Evolutionary conservation across 2,113 vertebrate species (phyloP), one percentile per base, ranked within the genome.

Genomic region (Tragelaphus imberbis): DNA sequence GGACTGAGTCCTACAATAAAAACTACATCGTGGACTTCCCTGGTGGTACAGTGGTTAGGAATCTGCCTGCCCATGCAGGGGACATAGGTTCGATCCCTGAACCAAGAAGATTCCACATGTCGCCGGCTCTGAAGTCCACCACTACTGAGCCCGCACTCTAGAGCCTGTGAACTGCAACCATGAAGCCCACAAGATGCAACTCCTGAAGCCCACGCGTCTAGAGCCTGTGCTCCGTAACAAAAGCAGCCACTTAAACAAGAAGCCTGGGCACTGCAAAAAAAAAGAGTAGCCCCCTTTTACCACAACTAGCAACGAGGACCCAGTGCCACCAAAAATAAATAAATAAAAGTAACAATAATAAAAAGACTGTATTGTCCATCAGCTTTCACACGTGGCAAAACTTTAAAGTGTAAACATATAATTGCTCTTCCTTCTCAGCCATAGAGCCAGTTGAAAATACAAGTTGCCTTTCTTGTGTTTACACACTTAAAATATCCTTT

Each of bases 401-500:
- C 30, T 91, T 96, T 27, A 79, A 58, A 82, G 47, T 49, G 6
- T 21, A 40, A 84, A 68, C 8, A 19, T 25, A 36, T 15, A 84
- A 77, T 68, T 7, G 6, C 17, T 80, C 56, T 44, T 84, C 23
- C 30, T 75, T 90, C 59, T 81, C 15, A 90, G 75, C 2, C 81
- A 44, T 47, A 82, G 21, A 84, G 16, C 40, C n/a, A 59, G 21
- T 3, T 84, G 59, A 95, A 96, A 94, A 94, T 59, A 88, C 6
- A 88, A 61, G 13, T 30, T 89, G 5, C 77, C 47, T 63, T 84
- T 91, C 77, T 59, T 80, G 30, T 53, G 21, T 85, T 96, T 90
- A 92, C 56, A 92, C 1, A 58, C 30, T 92, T 96, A 92, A 97
- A 94, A 94, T 94, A 58, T 55, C 85, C 40, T 90, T 94, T 86